phyloP scores from a whole-genome alignment of 2,113 vertebrate genomes.

The Pseudolaguvia tuberculata region DNA sequence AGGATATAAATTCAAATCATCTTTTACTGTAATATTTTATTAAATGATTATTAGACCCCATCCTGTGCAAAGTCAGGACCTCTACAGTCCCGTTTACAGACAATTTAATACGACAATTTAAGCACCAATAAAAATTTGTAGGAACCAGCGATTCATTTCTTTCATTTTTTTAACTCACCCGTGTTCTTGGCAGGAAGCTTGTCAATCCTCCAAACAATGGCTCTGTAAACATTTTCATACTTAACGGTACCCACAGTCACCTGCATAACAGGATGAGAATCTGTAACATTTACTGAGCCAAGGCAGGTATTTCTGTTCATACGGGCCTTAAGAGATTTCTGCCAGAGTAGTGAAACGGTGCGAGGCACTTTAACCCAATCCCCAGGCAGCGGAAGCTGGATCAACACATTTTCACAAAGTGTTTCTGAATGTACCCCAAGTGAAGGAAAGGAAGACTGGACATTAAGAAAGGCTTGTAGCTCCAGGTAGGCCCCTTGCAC shows the following conservation, averaged over 20 bases:
- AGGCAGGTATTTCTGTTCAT: conserved; percentile 90
- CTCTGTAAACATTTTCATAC: conserved; percentile 90
- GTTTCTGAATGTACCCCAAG: conserved; percentile 46
- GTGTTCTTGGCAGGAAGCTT: conserved; percentile 91
- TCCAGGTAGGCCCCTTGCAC: conserved; percentile 91
- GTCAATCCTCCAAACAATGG: conserved; percentile 93
- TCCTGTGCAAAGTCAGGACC: background rate
- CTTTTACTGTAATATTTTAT: background rate
- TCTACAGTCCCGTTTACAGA: no score
- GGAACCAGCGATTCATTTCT: background rate
- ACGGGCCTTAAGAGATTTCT: conserved; percentile 88
- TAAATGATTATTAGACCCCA: background rate
- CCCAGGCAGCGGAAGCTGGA: conserved; percentile 83
- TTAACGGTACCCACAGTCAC: conserved; percentile 87
- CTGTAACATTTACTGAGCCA: conserved; percentile 72
- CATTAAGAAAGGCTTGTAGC: conserved; percentile 88
- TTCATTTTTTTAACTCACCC: conserved; percentile 65
- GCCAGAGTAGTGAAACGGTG: conserved; percentile 84
- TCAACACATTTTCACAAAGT: conserved; percentile 80
- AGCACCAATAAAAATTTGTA: background rate
- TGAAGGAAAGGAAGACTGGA: conserved; percentile 64
- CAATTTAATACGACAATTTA: background rate
- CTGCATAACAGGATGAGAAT: conserved; percentile 84
- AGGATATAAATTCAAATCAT: background rate
- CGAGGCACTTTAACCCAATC: conserved; percentile 89